Conservation (phyloP, 2,113 vertebrate species). For the Erythrolamprus reginae region DNA sequence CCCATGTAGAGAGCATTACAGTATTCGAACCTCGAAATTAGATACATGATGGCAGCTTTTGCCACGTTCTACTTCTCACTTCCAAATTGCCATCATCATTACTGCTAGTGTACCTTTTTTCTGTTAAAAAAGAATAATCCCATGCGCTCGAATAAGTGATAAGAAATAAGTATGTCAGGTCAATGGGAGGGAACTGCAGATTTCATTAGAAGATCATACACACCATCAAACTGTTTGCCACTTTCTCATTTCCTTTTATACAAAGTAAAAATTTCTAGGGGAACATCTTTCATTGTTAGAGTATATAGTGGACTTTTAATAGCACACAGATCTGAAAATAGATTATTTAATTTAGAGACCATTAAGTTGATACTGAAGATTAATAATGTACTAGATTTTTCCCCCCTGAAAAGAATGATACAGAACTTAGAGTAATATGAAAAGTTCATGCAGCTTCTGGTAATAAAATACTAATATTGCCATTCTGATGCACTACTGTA, state of each 20-base stretch:
- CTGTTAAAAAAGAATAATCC: neutral
- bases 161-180: neutral
- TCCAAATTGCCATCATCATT: neutral
- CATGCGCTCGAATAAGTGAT: neutral
- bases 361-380: neutral
- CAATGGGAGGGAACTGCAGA: neutral
- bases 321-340: neutral
- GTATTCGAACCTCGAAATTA: too few species aligned
- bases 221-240: neutral
- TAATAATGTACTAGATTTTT: neutral
- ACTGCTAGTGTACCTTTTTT: neutral
- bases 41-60: neutral
- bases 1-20: too few species aligned
- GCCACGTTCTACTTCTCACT: neutral
- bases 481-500: neutral
- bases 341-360: neutral
- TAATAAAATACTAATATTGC: neutral
- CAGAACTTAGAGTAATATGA: neutral
- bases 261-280: neutral
- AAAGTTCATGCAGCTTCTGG: neutral
- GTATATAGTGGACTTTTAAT: neutral
- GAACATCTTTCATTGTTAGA: neutral
- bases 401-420: neutral
- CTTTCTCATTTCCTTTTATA: neutral
- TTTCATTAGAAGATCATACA: neutral